Conservation (phyloP, 2,797 vertebrate genomes). For the Danio choprae region DNA sequence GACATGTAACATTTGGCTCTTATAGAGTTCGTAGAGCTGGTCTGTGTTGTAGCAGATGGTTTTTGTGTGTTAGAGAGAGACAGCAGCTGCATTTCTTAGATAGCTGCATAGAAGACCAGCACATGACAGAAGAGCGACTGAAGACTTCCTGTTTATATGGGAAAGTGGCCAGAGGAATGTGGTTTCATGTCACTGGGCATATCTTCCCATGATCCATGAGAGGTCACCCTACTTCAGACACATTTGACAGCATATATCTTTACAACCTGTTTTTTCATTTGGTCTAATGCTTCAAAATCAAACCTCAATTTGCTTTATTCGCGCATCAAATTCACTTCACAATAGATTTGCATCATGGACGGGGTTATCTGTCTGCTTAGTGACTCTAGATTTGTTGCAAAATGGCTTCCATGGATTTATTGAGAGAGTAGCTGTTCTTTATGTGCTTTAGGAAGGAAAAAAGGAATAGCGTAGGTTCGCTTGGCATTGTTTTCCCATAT, state of each 20-base stretch:
- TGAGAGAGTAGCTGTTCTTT: too few relatives aligned
- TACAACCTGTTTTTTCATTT: background rate
- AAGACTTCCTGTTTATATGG: slow-evolving; percentile 56
- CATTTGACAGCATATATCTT: background rate
- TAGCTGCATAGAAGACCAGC: slow-evolving; percentile 9
- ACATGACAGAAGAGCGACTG: slow-evolving; percentile 31
- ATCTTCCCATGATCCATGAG: slow-evolving; percentile 30
- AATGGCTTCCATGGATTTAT: too few relatives aligned
- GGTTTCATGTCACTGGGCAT: slow-evolving; percentile 22
- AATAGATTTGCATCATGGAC: too few relatives aligned
- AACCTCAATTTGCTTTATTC: too few relatives aligned
- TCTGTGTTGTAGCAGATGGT: slow-evolving; percentile 24
- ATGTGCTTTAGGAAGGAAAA: too few relatives aligned
- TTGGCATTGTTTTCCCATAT: too few relatives aligned
- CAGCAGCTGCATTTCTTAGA: slow-evolving; percentile 41
- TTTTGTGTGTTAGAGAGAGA: background rate
- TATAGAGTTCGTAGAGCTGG: background rate
- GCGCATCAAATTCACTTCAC: too few relatives aligned
- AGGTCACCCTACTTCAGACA: background rate
- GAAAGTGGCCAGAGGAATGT: slow-evolving; percentile 50
- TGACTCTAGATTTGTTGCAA: too few relatives aligned
- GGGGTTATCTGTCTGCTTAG: too few relatives aligned
- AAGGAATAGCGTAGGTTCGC: too few relatives aligned
- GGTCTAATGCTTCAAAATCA: background rate
- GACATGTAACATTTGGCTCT: background rate